A percentile compares a stretch with the other conserved stretches of the same genome.
These are phyloP conservation scores for Thamnophis elegans DNA, from an alignment of 2,797 vertebrate species.

Conservation along the genomic window DNA sequence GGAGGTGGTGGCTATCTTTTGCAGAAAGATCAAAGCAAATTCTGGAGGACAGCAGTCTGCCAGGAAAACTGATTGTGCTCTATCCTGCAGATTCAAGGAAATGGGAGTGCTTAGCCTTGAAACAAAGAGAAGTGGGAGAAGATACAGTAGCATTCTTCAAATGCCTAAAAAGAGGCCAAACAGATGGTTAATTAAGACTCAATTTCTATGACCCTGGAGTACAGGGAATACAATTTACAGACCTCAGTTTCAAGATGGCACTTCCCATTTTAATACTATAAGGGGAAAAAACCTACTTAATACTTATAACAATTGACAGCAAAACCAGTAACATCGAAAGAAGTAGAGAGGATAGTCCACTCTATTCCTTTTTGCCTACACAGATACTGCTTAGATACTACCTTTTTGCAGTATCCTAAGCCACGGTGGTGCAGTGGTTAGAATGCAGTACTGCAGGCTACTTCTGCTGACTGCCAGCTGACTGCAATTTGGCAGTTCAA, in stretches of 20 bases:
- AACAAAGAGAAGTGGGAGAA: not conserved
- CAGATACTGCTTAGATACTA: not conserved
- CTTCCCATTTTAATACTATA: not conserved
- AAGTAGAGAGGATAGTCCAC: not conserved
- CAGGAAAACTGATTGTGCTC: not conserved
- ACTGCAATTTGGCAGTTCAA: too few relatives aligned
- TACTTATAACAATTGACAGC: not conserved
- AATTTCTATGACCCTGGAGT: not conserved
- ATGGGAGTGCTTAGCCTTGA: not conserved
- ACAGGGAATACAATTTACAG: not conserved
- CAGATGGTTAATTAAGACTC: not conserved
- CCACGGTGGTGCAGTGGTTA: too few relatives aligned
- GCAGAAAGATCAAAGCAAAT: not conserved
- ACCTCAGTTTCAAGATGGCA: not conserved
- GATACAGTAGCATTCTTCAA: not conserved
- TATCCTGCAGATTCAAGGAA: not conserved
- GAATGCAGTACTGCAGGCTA: too few relatives aligned
- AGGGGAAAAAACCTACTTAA: not conserved
- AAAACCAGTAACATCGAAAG: not conserved
- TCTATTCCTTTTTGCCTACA: not conserved
- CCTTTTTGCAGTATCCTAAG: not conserved
- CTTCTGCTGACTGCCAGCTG: too few relatives aligned
- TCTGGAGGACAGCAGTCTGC: not conserved
- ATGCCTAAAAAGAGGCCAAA: not conserved
- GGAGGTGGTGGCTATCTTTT: not conserved